These are phyloP conservation scores for Cynopterus brachyotis DNA, from an alignment of 2,113 vertebrate genomes.

Conservation along the genomic window DNA sequence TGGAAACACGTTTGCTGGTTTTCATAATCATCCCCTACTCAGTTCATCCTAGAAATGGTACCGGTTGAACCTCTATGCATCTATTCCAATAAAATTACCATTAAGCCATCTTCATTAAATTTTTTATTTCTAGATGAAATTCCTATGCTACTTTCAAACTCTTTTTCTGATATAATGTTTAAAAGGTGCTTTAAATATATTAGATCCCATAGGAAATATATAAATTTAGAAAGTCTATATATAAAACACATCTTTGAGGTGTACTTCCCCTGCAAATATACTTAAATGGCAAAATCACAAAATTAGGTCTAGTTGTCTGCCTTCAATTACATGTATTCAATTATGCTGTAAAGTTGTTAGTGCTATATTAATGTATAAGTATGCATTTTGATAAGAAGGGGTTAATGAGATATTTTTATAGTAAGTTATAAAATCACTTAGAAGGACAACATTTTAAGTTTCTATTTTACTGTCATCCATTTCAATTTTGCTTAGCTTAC, in stretches of 20 bases:
- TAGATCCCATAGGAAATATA: conserved; percentile 37
- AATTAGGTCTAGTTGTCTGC: not conserved
- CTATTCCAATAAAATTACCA: conserved; percentile 49
- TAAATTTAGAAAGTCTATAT: conserved; percentile 35
- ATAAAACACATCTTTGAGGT: conserved; percentile 32
- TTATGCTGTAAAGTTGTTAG: not conserved
- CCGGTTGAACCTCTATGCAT: not conserved
- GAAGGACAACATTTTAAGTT: conserved; percentile 11
- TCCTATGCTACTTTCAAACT: conserved; percentile 21
- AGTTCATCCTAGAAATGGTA: not conserved
- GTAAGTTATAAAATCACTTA: not conserved
- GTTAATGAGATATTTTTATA: conserved; percentile 49
- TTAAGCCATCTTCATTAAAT: conserved; percentile 31
- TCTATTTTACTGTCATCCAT: conserved; percentile 27
- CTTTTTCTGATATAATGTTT: conserved; percentile 58
- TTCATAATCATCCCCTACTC: not conserved
- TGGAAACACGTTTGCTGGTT: conserved; percentile 24
- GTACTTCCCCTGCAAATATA: not conserved
- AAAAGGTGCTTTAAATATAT: conserved; percentile 55
- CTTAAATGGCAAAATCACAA: conserved; percentile 48
- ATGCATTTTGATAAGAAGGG: conserved; percentile 23
- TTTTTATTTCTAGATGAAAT: conserved; percentile 58
- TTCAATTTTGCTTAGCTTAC: conserved; percentile 66
- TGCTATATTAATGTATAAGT: not conserved
- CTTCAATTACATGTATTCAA: not conserved